Conservation (phyloP, 2,888 invertebrate genomes). For the Caenorhabditis virilis region DNA sequence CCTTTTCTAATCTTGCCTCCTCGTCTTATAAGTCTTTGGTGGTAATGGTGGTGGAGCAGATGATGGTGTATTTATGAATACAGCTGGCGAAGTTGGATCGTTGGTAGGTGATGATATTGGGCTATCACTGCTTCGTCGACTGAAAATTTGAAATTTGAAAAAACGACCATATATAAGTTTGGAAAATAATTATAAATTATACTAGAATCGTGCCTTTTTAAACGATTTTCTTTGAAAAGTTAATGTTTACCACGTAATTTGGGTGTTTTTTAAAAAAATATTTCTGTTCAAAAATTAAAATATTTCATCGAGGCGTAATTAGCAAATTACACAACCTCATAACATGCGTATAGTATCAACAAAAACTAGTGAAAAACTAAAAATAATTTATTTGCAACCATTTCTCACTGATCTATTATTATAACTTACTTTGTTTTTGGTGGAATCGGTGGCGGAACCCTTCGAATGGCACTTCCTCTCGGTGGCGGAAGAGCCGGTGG, state of each 20-base stretch:
- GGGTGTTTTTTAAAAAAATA: too few species aligned
- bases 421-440: conserved; percentile 38
- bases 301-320: too few species aligned
- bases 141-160: conserved; percentile 12
- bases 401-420: background rate
- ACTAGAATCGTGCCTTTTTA: background rate
- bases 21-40: conserved; percentile 32
- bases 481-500: conserved; percentile 51
- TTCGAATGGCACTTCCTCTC: conserved; percentile 15
- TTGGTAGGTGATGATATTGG: conserved; percentile 18
- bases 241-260: too few species aligned
- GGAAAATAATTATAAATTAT: background rate
- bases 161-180: background rate
- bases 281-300: too few species aligned
- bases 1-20: background rate
- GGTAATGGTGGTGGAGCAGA: conserved; percentile 34
- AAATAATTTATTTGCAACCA: background rate
- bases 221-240: too few species aligned
- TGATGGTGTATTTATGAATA: conserved; percentile 17
- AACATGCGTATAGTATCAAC: background rate
- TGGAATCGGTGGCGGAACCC: conserved; percentile 43
- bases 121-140: too few species aligned
- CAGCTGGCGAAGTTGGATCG: conserved; percentile 26
- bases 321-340: too few species aligned
- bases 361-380: background rate